phyloP scores from a whole-genome alignment of 2,888 invertebrate species.

The Clanis bilineata region DNA sequence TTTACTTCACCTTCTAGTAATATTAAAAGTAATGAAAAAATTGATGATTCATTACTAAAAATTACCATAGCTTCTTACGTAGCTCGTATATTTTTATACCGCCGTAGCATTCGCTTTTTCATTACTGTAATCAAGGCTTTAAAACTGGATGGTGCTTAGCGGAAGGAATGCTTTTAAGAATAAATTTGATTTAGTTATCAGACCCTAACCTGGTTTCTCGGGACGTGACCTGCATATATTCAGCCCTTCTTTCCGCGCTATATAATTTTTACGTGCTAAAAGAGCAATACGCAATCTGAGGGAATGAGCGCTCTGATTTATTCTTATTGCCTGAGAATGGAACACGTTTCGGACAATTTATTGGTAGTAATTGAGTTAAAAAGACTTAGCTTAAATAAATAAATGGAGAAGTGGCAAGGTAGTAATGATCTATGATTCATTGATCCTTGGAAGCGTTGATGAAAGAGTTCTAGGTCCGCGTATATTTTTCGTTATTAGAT shows the following conservation, averaged over 20 bases:
- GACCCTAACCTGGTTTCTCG: conserved; percentile 55
- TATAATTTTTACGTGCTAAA: conserved; percentile 26
- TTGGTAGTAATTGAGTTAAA: not conserved
- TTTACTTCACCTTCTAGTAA: not conserved
- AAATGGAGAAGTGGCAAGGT: not conserved
- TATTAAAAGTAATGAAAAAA: not conserved
- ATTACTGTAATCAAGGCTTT: conserved; percentile 10
- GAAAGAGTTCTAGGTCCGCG: not conserved
- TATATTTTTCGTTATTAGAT: no score
- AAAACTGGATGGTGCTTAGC: conserved; percentile 37
- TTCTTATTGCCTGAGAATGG: conserved; percentile 23
- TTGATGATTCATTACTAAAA: not conserved
- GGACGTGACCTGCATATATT: conserved; percentile 62
- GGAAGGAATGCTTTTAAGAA: conserved; percentile 46
- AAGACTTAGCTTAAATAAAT: not conserved
- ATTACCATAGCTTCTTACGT: not conserved
- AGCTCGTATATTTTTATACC: not conserved
- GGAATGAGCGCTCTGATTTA: conserved; percentile 15
- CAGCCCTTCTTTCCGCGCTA: conserved; percentile 33
- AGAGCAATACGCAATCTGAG: conserved; percentile 11
- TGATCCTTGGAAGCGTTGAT: not conserved
- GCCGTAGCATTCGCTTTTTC: conserved; percentile 1
- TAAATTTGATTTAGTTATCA: conserved; percentile 71
- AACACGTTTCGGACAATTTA: conserved; percentile 17
- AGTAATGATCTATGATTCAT: not conserved